Percentiles rank a stretch among this genome's conserved stretches.
Conservation (phyloP, 2,113 vertebrate species). For the Gallinago media region DNA sequence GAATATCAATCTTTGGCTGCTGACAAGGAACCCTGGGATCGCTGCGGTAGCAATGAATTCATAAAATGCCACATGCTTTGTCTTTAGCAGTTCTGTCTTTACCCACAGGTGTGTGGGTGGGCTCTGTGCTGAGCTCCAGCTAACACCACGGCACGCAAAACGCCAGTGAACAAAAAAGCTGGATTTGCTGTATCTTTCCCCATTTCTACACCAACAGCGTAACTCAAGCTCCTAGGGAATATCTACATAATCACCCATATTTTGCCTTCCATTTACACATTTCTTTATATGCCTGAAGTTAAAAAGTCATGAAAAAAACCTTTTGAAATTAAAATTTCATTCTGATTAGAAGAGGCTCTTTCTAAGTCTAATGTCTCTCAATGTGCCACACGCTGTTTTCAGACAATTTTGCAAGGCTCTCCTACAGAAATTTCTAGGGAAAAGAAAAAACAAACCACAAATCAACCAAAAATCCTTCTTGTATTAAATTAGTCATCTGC, state of each 20-base stretch:
- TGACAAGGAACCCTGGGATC: background rate
- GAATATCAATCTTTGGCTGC: background rate
- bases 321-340: background rate
- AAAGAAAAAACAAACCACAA: background rate
- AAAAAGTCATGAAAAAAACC: background rate
- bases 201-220: background rate
- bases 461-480: background rate
- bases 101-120: background rate
- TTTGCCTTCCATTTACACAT: background rate
- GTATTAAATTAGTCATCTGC: background rate
- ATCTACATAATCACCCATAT: too few species aligned
- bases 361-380: background rate
- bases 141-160: background rate
- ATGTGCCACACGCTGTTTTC: background rate
- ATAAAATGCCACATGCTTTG: background rate
- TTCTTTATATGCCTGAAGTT: background rate
- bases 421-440: background rate
- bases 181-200: background rate
- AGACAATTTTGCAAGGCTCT: background rate
- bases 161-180: background rate
- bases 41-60: background rate
- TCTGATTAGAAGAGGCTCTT: background rate
- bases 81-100: background rate
- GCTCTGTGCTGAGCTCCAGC: background rate
- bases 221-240: background rate